These are phyloP conservation scores for Steinernema feltiae DNA, from an alignment of 1,140 invertebrate genomes.

Conservation along the genomic window DNA sequence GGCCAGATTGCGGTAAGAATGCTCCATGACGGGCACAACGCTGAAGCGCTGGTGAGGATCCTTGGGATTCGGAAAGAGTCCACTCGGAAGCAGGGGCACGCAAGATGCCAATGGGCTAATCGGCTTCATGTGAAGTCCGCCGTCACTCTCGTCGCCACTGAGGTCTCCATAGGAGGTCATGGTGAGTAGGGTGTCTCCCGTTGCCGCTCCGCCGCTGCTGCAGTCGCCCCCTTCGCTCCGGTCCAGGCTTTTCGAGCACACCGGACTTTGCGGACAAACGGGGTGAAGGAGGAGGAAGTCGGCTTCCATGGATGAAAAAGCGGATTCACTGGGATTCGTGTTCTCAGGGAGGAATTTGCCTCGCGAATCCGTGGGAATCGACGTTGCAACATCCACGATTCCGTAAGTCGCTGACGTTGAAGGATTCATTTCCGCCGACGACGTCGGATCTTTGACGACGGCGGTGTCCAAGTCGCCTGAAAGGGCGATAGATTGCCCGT, in stretches of 20 bases:
- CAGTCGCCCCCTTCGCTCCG: neutral
- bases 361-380: neutral
- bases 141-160: neutral
- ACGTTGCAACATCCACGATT: neutral
- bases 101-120: too few relatives aligned
- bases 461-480: neutral
- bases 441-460: neutral
- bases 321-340: too few relatives aligned
- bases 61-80: neutral
- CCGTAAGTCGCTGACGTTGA: neutral
- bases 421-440: neutral
- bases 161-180: neutral
- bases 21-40: neutral
- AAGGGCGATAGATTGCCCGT: neutral
- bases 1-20: neutral
- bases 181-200: neutral
- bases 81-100: too few relatives aligned
- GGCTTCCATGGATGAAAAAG: too few relatives aligned
- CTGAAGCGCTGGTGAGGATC: neutral
- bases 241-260: neutral
- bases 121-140: neutral
- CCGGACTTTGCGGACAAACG: neutral
- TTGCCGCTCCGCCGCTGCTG: neutral
- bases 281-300: too few relatives aligned
- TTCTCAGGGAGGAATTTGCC: neutral